These are phyloP conservation scores for Corvus hawaiiensis DNA, from an alignment of 2,113 vertebrate species.

Conservation along the genomic window DNA sequence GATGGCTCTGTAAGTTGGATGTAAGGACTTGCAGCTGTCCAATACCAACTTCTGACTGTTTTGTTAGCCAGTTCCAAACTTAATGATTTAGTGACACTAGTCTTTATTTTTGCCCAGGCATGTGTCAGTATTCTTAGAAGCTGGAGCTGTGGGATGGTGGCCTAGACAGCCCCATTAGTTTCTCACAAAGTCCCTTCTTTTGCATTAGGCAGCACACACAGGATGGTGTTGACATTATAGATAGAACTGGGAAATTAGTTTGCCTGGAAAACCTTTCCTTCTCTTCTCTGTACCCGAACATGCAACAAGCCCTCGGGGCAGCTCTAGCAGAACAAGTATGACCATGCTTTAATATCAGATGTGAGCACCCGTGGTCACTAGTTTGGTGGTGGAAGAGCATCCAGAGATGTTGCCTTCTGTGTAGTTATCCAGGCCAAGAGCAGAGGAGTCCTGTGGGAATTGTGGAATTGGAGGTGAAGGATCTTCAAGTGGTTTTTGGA, in stretches of 20 bases:
- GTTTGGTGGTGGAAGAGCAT: background rate
- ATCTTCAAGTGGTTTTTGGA: background rate
- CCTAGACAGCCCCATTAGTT: background rate
- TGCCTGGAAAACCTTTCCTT: background rate
- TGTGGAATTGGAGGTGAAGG: background rate
- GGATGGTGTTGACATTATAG: background rate
- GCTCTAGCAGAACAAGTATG: background rate
- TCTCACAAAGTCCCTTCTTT: background rate
- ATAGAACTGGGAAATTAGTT: background rate
- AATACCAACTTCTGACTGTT: background rate
- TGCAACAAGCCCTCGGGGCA: background rate
- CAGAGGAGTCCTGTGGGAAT: background rate
- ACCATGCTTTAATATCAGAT: background rate
- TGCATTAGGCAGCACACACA: background rate
- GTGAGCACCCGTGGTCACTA: background rate
- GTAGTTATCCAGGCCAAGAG: background rate
- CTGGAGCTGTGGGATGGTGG: background rate
- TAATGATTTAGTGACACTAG: background rate
- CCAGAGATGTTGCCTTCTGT: background rate
- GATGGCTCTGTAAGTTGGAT: fast-evolving
- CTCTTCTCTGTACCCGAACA: background rate
- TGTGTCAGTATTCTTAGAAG: background rate
- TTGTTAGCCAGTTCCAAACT: background rate
- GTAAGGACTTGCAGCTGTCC: background rate
- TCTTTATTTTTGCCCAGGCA: background rate